Evolutionary conservation across 2,113 vertebrate species (phyloP).

Genomic region (Excalfactoria chinensis): DNA sequence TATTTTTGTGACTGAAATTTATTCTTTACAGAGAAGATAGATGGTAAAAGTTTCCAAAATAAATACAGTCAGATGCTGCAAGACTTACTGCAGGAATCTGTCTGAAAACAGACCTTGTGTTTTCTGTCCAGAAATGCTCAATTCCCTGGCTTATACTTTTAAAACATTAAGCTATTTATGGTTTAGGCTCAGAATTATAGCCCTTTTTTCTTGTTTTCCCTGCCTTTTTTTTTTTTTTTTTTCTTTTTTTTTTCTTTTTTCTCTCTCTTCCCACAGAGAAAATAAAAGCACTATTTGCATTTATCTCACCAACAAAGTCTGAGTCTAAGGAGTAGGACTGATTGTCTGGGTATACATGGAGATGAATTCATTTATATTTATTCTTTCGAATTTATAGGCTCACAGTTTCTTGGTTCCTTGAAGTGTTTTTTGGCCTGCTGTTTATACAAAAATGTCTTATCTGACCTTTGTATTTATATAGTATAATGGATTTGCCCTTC

Average conservation of each 20-base stretch:
- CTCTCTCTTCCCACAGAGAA: not conserved
- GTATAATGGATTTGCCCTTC: not conserved
- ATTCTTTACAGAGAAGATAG: not conserved
- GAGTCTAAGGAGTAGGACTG: not conserved
- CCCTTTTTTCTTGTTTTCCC: not conserved
- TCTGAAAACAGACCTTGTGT: not conserved
- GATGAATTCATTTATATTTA: not conserved
- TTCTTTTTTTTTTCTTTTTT: not conserved
- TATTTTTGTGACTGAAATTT: not conserved
- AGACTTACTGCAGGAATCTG: not conserved
- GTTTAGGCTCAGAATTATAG: not conserved
- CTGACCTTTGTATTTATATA: not conserved
- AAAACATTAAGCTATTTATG: not conserved
- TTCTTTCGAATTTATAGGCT: not conserved
- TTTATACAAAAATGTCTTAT: not conserved
- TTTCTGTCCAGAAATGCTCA: not conserved
- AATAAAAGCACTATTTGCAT: not conserved
- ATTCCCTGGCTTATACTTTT: not conserved
- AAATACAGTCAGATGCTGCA: constrained; percentile 49
- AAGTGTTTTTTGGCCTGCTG: not conserved
- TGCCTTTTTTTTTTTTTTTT: not conserved
- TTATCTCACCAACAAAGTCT: not conserved
- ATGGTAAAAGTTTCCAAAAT: constrained; percentile 27
- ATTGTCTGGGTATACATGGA: not conserved
- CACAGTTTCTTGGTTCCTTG: not conserved